These are phyloP conservation scores for Australoheros scitulus DNA, from an alignment of 2,113 vertebrate genomes.

Conservation along the genomic window DNA sequence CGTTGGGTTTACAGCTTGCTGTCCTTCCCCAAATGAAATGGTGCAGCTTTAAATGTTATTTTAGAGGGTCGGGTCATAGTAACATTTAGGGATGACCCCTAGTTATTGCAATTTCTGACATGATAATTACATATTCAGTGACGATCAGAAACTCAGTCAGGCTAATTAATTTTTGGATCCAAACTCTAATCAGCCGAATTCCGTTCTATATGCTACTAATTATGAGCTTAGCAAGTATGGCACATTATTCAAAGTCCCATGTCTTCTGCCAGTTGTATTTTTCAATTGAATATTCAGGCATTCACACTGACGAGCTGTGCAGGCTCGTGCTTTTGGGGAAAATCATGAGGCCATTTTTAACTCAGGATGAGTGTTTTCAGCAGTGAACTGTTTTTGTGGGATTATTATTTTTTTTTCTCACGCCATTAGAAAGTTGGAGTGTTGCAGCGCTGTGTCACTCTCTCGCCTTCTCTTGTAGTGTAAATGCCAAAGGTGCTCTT, in stretches of 20 bases:
- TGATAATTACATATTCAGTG: neutral
- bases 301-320: neutral
- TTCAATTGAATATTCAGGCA: neutral
- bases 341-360: constrained; percentile 18
- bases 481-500: constrained; percentile 63
- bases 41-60: neutral
- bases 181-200: neutral
- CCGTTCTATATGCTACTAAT: neutral
- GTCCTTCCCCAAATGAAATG: neutral
- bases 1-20: neutral
- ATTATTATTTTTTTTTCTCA: constrained; percentile 11
- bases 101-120: neutral
- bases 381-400: neutral
- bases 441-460: constrained; percentile 15
- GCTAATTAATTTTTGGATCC: neutral
- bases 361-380: constrained; percentile 8
- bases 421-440: constrained; percentile 22
- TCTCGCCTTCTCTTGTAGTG: constrained; percentile 37
- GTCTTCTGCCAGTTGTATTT: neutral
- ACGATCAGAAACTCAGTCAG: neutral
- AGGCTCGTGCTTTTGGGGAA: neutral
- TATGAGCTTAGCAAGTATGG: neutral
- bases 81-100: neutral
- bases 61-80: neutral
- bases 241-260: neutral